A percentile compares a stretch with the other conserved stretches of the same genome.
These are phyloP conservation scores for Pectinophora gossypiella DNA, from an alignment of 1,140 invertebrate species.

Conservation along the genomic window DNA sequence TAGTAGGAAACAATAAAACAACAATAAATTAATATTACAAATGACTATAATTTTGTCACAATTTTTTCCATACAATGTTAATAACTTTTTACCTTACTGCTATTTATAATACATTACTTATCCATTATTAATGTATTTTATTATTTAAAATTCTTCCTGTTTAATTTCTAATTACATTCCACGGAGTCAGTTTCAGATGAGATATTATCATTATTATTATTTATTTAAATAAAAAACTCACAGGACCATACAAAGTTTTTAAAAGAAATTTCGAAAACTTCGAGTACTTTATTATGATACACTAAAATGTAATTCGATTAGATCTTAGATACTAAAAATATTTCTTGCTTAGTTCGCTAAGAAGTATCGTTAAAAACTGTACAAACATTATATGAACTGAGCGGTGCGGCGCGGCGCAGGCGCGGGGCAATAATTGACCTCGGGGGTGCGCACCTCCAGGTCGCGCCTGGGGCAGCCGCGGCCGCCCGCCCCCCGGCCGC, in stretches of 20 bases:
- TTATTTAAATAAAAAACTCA: slow-evolving; percentile 44
- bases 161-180: slow-evolving; percentile 66
- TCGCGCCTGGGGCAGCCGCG: too few species aligned
- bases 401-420: slow-evolving; percentile 31
- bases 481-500: too few species aligned
- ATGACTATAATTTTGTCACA: slow-evolving; percentile 75
- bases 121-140: slow-evolving; percentile 63
- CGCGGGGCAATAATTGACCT: slow-evolving; percentile 34
- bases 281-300: slow-evolving; percentile 59
- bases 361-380: slow-evolving; percentile 73
- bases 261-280: slow-evolving; percentile 55
- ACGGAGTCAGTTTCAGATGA: slow-evolving; percentile 59
- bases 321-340: slow-evolving; percentile 73
- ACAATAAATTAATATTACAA: slow-evolving; percentile 71
- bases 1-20: slow-evolving; percentile 44
- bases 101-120: slow-evolving; percentile 75
- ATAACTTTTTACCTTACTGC: slow-evolving; percentile 73
- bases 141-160: slow-evolving; percentile 69
- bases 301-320: slow-evolving; percentile 72
- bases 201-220: slow-evolving; percentile 45
- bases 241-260: slow-evolving; percentile 43
- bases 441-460: too few species aligned
- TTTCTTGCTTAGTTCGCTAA: slow-evolving; percentile 69
- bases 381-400: slow-evolving; percentile 62
- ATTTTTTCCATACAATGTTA: slow-evolving; percentile 74